Percentiles rank a stretch among this genome's conserved stretches.
These are phyloP conservation scores for Muscicapa adusta DNA, from an alignment of 2,113 vertebrate genomes.

Conservation along the genomic window DNA sequence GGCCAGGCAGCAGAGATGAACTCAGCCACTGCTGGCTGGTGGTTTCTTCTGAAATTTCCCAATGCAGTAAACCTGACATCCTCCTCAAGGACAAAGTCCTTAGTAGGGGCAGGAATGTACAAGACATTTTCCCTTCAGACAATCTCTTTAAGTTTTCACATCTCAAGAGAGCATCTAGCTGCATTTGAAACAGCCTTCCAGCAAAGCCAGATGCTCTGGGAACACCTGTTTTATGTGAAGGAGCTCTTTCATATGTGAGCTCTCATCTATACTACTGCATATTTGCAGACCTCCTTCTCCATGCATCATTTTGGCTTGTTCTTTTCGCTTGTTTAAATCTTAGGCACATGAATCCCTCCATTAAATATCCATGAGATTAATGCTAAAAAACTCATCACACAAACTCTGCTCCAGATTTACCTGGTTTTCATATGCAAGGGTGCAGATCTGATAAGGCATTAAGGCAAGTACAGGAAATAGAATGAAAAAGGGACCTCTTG, in stretches of 20 bases:
- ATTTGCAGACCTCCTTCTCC: background rate
- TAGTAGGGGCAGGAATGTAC: background rate
- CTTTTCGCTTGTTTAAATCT: background rate
- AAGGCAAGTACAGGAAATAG: background rate
- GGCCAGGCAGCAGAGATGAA: background rate
- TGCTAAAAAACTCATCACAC: background rate
- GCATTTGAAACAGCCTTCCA: background rate
- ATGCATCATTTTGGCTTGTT: background rate
- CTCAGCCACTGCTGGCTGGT: background rate
- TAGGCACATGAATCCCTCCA: background rate
- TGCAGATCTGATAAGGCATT: background rate
- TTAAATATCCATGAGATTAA: background rate
- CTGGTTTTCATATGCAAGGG: background rate
- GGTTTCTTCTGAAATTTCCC: background rate
- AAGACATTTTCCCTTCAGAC: background rate
- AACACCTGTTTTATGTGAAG: background rate
- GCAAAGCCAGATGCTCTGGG: background rate
- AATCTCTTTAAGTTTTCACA: background rate
- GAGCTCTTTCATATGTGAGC: background rate
- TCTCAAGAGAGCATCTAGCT: background rate
- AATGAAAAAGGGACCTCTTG: conserved; percentile 12
- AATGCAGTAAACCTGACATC: background rate
- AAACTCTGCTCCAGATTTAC: background rate
- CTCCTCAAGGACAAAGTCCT: background rate
- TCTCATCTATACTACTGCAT: background rate